These are phyloP conservation scores for Monochamus saltuarius DNA, from an alignment of 1,140 invertebrate genomes.

Conservation along the genomic window DNA sequence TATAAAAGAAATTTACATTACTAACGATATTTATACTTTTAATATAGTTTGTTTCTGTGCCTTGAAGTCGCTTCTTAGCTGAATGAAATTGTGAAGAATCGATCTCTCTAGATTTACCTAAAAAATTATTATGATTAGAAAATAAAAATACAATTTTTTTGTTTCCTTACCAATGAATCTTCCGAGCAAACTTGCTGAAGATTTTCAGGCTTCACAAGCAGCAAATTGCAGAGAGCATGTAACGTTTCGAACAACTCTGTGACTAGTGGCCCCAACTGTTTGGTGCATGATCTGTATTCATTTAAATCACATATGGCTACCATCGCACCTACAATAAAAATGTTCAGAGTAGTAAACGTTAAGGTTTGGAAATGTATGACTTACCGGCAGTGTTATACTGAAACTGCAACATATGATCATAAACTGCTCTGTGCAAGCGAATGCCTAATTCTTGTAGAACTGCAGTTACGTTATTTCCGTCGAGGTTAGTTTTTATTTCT, in stretches of 20 bases:
- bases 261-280: constrained; percentile 71
- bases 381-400: constrained; percentile 91
- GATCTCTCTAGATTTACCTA: constrained; percentile 86
- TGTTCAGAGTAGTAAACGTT: constrained; percentile 2
- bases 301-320: constrained; percentile 97
- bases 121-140: constrained; percentile 25
- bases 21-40: constrained; percentile 28
- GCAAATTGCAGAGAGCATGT: constrained; percentile 92
- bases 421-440: constrained; percentile 89
- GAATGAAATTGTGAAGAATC: constrained; percentile 88
- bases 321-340: constrained; percentile 77
- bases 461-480: constrained; percentile 90
- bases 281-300: constrained; percentile 72
- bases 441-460: constrained; percentile 88
- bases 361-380: neutral
- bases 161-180: constrained; percentile 79
- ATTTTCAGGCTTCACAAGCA: constrained; percentile 95
- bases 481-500: constrained; percentile 81
- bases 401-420: constrained; percentile 93
- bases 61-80: constrained; percentile 90
- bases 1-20: too few relatives aligned
- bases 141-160: constrained; percentile 13
- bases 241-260: constrained; percentile 90
- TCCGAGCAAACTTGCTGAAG: constrained; percentile 92
- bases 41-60: constrained; percentile 64